Conservation (phyloP, 2,888 invertebrate species). For the Acanthosoma haemorrhoidale region DNA sequence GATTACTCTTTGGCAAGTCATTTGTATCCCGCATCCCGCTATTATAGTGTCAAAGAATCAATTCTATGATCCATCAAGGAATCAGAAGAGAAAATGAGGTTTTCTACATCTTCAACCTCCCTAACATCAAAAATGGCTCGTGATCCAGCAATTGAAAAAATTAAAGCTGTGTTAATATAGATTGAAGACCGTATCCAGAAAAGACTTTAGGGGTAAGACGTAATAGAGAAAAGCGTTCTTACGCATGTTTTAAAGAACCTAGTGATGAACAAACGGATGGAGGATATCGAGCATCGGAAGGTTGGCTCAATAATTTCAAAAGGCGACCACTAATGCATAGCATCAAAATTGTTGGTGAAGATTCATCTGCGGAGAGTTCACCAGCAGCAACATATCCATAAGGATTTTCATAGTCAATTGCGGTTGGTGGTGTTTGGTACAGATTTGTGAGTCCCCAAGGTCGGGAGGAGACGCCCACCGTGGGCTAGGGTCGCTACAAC, state of each 20-base stretch:
- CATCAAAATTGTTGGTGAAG: constrained; percentile 31
- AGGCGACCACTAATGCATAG: constrained; percentile 32
- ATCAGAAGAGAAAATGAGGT: neutral
- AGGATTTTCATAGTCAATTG: neutral
- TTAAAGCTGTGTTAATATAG: constrained; percentile 17
- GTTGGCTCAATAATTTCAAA: constrained; percentile 38
- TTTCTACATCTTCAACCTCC: neutral
- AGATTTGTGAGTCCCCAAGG: too few relatives aligned
- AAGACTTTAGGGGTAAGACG: too few relatives aligned
- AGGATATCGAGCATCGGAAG: neutral
- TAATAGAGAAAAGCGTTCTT: too few relatives aligned
- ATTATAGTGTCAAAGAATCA: neutral
- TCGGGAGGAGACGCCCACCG: too few relatives aligned
- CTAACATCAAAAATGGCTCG: neutral
- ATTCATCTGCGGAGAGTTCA: constrained; percentile 27
- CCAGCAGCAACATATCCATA: constrained; percentile 20
- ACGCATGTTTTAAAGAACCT: too few relatives aligned
- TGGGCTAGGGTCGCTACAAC: too few relatives aligned
- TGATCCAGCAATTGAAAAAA: constrained; percentile 29
- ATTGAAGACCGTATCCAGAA: constrained; percentile 27
- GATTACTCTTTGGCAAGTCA: neutral
- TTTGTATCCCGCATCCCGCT: neutral
- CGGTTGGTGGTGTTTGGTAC: too few relatives aligned
- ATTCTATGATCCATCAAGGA: neutral
- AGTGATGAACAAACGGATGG: neutral